phyloP scores from a whole-genome alignment of 35 echinoderm and acorn worm genomes.

The Eucidaris tribuloides region DNA sequence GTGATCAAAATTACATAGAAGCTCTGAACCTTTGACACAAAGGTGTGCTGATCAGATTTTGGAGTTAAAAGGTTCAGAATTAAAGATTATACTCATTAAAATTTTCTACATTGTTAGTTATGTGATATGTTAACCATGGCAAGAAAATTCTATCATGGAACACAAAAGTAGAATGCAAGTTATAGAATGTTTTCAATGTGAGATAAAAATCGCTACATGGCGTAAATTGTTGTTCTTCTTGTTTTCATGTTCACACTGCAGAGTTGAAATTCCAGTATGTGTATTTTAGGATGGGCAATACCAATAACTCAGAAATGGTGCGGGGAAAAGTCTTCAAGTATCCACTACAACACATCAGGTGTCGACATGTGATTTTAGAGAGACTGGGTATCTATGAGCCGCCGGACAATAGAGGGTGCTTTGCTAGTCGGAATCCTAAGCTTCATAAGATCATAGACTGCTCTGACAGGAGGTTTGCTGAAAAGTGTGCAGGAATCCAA shows the following conservation, averaged over 20 bases:
- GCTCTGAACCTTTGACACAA: too few relatives aligned
- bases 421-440: conserved; percentile 39
- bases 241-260: background rate
- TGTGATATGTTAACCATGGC: too few relatives aligned
- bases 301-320: conserved; percentile 55
- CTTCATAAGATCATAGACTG: conserved; percentile 68
- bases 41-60: too few relatives aligned
- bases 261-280: conserved; percentile 79
- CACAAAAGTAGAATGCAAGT: background rate
- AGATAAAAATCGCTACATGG: background rate
- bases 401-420: conserved; percentile 61
- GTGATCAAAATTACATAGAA: too few relatives aligned
- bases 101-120: background rate
- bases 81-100: background rate
- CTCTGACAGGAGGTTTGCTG: conserved; percentile 58
- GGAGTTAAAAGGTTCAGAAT: background rate
- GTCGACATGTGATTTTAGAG: conserved; percentile 64
- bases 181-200: background rate
- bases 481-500: conserved; percentile 19
- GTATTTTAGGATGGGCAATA: conserved; percentile 64
- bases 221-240: background rate
- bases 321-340: conserved; percentile 82
- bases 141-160: too few relatives aligned
- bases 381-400: conserved; percentile 59
- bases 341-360: conserved; percentile 54